phyloP scores from a whole-genome alignment of 2,113 vertebrate genomes.

The human (Homo sapiens) region DNA sequence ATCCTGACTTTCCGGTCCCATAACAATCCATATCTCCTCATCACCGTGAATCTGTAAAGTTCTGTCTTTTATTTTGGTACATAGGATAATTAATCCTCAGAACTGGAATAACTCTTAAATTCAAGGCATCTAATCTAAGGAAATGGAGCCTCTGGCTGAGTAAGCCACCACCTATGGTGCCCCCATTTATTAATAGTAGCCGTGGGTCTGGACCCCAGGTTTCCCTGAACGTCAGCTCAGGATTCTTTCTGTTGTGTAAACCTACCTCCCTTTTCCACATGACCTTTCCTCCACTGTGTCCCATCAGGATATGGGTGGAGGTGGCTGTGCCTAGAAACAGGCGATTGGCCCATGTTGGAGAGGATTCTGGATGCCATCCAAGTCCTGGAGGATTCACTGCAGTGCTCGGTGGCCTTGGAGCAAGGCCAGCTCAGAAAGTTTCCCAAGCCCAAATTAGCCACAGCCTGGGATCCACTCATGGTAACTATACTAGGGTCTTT shows the following conservation, averaged over 20 bases:
- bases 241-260: neutral
- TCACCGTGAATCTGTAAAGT: neutral
- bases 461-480: constrained; percentile 18
- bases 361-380: constrained; percentile 60
- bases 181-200: neutral
- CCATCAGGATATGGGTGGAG: constrained; percentile 62
- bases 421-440: constrained; percentile 55
- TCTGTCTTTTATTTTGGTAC: neutral
- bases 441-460: constrained; percentile 68
- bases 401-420: constrained; percentile 65
- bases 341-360: neutral
- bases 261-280: neutral
- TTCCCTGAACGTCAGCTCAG: neutral
- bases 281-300: constrained; percentile 37
- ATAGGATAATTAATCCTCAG: neutral
- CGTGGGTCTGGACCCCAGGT: neutral
- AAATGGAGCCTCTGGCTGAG: neutral
- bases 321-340: constrained; percentile 62
- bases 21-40: neutral
- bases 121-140: neutral
- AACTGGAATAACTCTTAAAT: neutral
- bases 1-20: neutral
- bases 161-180: accelerated
- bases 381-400: constrained; percentile 64
- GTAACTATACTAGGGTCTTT: neutral